Percentiles rank a stretch among this genome's conserved stretches.
These are phyloP conservation scores for Meloidogyne exigua DNA, from an alignment of 1,140 invertebrate species.

Conservation along the genomic window DNA sequence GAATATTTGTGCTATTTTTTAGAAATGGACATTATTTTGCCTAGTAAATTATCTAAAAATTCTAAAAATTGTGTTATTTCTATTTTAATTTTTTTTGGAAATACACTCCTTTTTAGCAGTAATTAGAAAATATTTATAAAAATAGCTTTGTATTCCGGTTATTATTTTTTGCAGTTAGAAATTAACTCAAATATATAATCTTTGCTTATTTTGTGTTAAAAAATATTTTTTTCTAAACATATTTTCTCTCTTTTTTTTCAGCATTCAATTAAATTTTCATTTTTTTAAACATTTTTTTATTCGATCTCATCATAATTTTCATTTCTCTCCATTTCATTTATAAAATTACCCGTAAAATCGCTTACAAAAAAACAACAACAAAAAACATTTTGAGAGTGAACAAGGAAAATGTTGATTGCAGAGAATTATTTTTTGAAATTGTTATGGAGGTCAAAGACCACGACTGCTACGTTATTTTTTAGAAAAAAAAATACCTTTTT, in stretches of 20 bases:
- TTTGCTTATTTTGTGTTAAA: background rate
- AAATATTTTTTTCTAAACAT: background rate
- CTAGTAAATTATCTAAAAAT: no score
- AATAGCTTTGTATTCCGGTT: constrained; percentile 4
- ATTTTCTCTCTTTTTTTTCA: background rate
- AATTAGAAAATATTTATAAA: background rate
- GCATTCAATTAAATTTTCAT: constrained; percentile 1
- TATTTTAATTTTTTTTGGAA: no score
- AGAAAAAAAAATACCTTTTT: background rate
- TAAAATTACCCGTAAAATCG: background rate
- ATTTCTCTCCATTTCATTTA: background rate
- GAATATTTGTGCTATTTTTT: background rate
- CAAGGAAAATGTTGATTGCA: no score
- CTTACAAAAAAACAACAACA: background rate
- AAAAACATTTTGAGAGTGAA: no score
- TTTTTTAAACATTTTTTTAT: background rate
- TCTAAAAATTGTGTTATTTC: no score
- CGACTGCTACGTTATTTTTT: no score
- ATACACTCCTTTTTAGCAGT: no score
- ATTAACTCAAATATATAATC: background rate
- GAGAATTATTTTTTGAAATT: no score
- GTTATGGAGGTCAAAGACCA: no score
- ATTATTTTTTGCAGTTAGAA: background rate
- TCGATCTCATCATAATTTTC: constrained; percentile 1
- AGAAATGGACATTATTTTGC: background rate